Conservation (phyloP, 1,140 invertebrate species). For the Drosophila pandora region DNA sequence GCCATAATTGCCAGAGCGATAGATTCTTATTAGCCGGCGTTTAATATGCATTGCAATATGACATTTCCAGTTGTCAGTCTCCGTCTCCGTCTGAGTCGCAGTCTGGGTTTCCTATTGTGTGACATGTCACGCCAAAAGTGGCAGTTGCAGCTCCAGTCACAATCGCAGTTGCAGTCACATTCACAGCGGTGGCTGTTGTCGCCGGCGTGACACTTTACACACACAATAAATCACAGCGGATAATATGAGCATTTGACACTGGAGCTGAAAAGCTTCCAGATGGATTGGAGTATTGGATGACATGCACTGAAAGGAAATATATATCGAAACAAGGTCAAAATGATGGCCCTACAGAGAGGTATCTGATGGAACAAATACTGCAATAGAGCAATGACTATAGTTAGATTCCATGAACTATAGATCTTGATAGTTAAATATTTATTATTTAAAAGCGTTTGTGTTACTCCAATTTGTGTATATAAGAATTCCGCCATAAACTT, state of each 20-base stretch:
- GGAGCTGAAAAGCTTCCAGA: slow-evolving; percentile 2
- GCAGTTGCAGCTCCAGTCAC: slow-evolving; percentile 22
- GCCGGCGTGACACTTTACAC: slow-evolving; percentile 77
- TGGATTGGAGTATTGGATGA: slow-evolving; percentile 40
- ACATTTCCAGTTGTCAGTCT: slow-evolving; percentile 60
- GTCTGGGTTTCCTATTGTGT: slow-evolving; percentile 27
- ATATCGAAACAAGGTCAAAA: not conserved
- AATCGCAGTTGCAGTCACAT: slow-evolving; percentile 39
- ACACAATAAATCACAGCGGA: slow-evolving; percentile 71
- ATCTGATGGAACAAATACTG: no score
- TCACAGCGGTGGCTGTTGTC: slow-evolving; percentile 76
- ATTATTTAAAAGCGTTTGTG: not conserved
- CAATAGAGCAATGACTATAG: no score
- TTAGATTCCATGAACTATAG: no score
- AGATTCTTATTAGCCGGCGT: slow-evolving; percentile 67
- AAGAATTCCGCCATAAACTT: no score
- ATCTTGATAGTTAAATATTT: not conserved
- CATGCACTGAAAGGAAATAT: not conserved
- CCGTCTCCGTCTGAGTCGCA: slow-evolving; percentile 24
- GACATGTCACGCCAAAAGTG: slow-evolving; percentile 52
- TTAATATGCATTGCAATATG: slow-evolving; percentile 70
- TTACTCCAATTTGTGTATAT: not conserved
- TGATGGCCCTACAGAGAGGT: not conserved
- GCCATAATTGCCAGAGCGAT: slow-evolving; percentile 63
- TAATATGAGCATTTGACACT: slow-evolving; percentile 44